Percentiles rank a stretch among this genome's conserved stretches.
Evolutionary conservation across 2,888 invertebrate species (phyloP).

Genomic region (Smittia sp.): DNA sequence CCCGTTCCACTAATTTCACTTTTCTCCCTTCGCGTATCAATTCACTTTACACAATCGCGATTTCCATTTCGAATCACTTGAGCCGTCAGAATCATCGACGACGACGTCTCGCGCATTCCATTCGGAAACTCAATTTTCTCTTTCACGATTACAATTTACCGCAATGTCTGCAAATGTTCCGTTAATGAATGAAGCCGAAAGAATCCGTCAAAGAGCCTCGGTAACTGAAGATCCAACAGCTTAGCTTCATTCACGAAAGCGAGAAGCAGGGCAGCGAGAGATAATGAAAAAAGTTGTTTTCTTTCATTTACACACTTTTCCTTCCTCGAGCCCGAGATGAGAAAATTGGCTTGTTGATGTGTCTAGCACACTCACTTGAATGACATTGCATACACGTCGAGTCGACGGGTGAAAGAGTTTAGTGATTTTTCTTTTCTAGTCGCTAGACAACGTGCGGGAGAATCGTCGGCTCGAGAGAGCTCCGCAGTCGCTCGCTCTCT

Average conservation of each 20-base stretch:
- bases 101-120: background rate
- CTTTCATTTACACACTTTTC: background rate
- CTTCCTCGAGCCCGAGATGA: background rate
- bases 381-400: constrained; percentile 30
- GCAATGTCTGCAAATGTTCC: constrained; percentile 33
- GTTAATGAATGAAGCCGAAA: constrained; percentile 35
- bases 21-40: background rate
- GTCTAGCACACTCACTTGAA: constrained; percentile 36
- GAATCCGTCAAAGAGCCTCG: background rate
- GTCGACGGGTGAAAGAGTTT: background rate
- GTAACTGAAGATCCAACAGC: background rate
- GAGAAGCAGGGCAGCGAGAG: background rate
- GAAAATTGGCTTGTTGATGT: constrained; percentile 30
- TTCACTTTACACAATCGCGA: no score
- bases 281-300: background rate
- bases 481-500: background rate
- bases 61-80: no score
- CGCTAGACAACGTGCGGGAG: background rate
- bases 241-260: background rate
- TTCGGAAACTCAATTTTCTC: background rate
- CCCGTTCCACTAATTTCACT: constrained; percentile 23
- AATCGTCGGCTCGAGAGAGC: background rate
- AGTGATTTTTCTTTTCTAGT: constrained; percentile 3
- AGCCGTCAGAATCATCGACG: no score
- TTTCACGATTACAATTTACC: constrained; percentile 25